Conservation (phyloP, 2,888 invertebrate species). For the Chrysotoxum bicinctum region DNA sequence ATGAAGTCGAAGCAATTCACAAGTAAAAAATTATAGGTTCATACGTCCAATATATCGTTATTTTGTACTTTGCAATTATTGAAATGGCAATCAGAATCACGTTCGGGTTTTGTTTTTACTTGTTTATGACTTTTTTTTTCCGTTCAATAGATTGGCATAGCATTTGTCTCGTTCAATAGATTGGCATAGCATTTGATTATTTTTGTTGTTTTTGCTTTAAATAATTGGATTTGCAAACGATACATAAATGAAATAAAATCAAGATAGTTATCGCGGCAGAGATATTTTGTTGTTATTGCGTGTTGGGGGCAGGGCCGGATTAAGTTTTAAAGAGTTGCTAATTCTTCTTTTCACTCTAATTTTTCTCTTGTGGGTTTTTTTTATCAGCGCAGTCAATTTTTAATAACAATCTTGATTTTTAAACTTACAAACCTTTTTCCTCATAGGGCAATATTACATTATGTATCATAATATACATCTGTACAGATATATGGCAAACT, state of each 20-base stretch:
- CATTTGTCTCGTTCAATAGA: constrained; percentile 26
- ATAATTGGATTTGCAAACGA: constrained; percentile 33
- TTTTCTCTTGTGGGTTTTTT: not conserved
- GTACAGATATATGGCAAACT: too few relatives aligned
- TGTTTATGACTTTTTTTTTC: constrained; percentile 33
- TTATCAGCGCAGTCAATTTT: too few relatives aligned
- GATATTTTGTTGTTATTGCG: not conserved
- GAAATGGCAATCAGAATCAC: constrained; percentile 55
- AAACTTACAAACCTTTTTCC: too few relatives aligned
- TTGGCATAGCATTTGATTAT: constrained; percentile 36
- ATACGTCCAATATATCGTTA: constrained; percentile 1
- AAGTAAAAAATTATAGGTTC: constrained; percentile 21
- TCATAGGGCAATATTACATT: too few relatives aligned
- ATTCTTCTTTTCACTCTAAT: not conserved
- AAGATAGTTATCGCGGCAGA: constrained; percentile 17
- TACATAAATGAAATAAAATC: constrained; percentile 13
- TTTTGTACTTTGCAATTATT: constrained; percentile 10
- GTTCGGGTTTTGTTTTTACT: constrained; percentile 34
- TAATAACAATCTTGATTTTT: too few relatives aligned
- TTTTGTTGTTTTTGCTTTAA: constrained; percentile 22
- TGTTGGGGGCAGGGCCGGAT: not conserved
- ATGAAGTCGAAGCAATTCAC: constrained; percentile 20
- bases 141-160: constrained; percentile 28
- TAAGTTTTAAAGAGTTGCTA: not conserved
- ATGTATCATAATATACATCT: too few relatives aligned